A percentile compares a stretch with the other conserved stretches of the same genome.
phyloP scores from a whole-genome alignment of 1,140 invertebrate genomes.

The Hypsibius dujardini region DNA sequence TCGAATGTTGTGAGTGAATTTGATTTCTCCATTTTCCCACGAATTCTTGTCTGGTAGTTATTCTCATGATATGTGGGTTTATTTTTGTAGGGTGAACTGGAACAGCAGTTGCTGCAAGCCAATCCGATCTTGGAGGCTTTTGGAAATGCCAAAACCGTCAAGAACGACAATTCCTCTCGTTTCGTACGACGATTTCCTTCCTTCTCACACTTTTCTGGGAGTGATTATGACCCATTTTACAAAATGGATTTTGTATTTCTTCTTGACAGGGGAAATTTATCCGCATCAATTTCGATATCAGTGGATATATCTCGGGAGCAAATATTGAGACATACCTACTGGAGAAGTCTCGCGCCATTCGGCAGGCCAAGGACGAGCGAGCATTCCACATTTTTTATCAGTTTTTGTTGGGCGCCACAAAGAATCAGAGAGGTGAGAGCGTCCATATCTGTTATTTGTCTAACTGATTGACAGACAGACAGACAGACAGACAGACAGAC shows the following conservation, averaged over 20 bases:
- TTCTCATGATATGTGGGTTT: background rate
- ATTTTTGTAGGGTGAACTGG: slow-evolving; percentile 73
- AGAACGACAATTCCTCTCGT: slow-evolving; percentile 98
- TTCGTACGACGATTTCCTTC: slow-evolving; percentile 65
- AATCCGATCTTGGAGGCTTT: slow-evolving; percentile 99
- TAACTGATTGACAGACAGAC: no score
- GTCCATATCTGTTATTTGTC: background rate
- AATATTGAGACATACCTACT: slow-evolving; percentile 80
- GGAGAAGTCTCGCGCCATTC: slow-evolving; percentile 93
- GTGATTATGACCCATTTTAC: background rate
- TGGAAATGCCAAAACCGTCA: slow-evolving; percentile 98
- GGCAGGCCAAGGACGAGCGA: slow-evolving; percentile 89
- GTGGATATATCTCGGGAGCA: slow-evolving; percentile 93
- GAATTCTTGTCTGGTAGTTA: slow-evolving; percentile 1
- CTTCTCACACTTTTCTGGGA: no score
- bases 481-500: no score
- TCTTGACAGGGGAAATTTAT: slow-evolving; percentile 93
- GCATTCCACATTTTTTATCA: slow-evolving; percentile 99
- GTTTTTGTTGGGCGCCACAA: slow-evolving; percentile 65
- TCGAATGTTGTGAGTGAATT: slow-evolving; percentile 20
- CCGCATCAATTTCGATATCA: slow-evolving; percentile 96
- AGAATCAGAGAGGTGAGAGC: slow-evolving; percentile 59
- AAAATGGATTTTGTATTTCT: slow-evolving; percentile 20
- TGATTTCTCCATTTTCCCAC: slow-evolving; percentile 15
- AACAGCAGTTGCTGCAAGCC: slow-evolving; percentile 92